These are phyloP conservation scores for Brenthis ino DNA, from an alignment of 2,888 invertebrate genomes.

Conservation along the genomic window DNA sequence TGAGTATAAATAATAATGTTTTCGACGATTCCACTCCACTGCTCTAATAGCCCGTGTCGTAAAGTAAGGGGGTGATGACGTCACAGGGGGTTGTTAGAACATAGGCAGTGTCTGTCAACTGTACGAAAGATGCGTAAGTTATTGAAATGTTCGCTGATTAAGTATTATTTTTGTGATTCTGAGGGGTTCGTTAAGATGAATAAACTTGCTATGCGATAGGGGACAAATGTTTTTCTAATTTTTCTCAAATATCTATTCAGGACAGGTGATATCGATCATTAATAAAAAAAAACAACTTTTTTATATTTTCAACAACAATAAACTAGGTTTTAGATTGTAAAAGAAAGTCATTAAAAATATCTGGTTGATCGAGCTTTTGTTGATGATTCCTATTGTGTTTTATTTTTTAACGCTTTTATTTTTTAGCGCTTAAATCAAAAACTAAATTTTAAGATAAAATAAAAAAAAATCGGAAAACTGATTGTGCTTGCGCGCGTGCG, in stretches of 20 bases:
- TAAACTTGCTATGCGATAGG: not conserved
- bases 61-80: slow-evolving; percentile 54
- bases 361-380: too few species aligned
- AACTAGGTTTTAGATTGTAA: too few species aligned
- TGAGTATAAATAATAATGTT: slow-evolving; percentile 41
- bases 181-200: slow-evolving; percentile 7
- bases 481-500: too few species aligned
- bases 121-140: slow-evolving; percentile 12
- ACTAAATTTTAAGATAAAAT: too few species aligned
- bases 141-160: slow-evolving; percentile 23
- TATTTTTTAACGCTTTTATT: too few species aligned
- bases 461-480: too few species aligned
- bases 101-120: slow-evolving; percentile 15
- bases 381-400: too few species aligned
- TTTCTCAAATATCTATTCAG: not conserved
- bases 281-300: too few species aligned
- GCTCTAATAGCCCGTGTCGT: slow-evolving; percentile 62
- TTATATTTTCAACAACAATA: too few species aligned
- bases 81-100: slow-evolving; percentile 33
- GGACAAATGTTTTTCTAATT: slow-evolving; percentile 2
- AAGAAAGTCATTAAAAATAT: too few species aligned
- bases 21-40: slow-evolving; percentile 44
- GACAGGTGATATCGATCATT: too few species aligned
- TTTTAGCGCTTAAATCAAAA: too few species aligned
- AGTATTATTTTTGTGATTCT: slow-evolving; percentile 12